A percentile compares a stretch with the other conserved stretches of the same genome.
Evolutionary conservation across 1,140 invertebrate species (phyloP).

Genomic region (Branchinecta lindahli): DNA sequence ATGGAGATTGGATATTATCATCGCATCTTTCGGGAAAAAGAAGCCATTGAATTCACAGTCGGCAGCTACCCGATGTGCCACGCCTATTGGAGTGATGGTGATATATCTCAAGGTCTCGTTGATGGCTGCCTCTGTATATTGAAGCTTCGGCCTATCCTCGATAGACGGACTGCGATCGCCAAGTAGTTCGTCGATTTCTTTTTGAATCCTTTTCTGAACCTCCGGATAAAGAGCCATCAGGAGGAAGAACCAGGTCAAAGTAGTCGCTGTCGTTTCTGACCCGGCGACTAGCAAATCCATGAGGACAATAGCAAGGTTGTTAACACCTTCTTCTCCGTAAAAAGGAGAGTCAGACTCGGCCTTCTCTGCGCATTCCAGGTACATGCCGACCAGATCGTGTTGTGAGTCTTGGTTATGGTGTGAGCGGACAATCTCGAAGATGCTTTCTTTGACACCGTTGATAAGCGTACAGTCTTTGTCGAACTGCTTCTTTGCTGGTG

Average conservation of each 20-base stretch:
- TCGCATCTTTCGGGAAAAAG: conserved; percentile 29
- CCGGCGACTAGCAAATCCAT: conserved; percentile 59
- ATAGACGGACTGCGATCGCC: conserved; percentile 48
- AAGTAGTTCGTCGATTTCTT: conserved; percentile 60
- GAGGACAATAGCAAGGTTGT: conserved; percentile 40
- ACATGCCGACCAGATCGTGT: background rate
- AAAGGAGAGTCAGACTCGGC: background rate
- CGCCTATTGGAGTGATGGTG: conserved; percentile 19
- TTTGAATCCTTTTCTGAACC: conserved; percentile 56
- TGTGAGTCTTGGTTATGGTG: background rate
- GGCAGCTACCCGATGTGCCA: conserved; percentile 20
- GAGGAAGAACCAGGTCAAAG: conserved; percentile 56
- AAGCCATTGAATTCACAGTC: conserved; percentile 25
- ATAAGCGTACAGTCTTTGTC: background rate
- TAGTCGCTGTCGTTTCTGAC: conserved; percentile 62
- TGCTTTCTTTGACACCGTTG: background rate
- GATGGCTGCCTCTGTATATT: conserved; percentile 31
- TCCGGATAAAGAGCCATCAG: conserved; percentile 58
- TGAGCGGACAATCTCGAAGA: background rate
- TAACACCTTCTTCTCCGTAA: conserved; percentile 14
- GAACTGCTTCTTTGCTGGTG: background rate
- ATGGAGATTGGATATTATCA: conserved; percentile 30
- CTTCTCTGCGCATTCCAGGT: background rate
- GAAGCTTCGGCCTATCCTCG: conserved; percentile 50
- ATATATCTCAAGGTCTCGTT: conserved; percentile 23